Evolutionary conservation across 2,888 invertebrate genomes (phyloP), one percentile per base, ranked within the genome.

Genomic region (Blastobasis lacticolella): DNA sequence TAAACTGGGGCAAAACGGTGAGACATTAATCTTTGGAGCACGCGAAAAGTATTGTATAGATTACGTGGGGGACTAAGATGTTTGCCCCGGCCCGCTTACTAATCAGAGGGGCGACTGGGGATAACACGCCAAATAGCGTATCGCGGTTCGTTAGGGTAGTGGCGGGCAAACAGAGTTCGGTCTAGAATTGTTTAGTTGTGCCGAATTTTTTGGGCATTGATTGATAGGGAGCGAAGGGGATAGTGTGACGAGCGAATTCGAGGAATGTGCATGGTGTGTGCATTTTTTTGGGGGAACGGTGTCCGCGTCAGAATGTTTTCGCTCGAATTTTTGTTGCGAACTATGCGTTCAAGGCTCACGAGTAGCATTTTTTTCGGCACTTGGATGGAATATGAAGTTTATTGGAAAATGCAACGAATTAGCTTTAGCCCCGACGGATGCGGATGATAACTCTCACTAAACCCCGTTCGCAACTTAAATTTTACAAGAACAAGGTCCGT

Each of bases 21-120:
- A 73, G 71, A 75, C 81, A 81, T 81, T 81, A 81, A 82, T 81
- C 81, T 81, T 77, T 69, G 67, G 71, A 67, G 71, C 70, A 71
- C 72, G 66, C 71, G 76, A 75, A 81, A 81, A 81, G 79, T 81
- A 82, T 78, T 75, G 71, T 73, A 72, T 71, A 72, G 73, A 79
- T 80, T 75, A 76, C 69, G 60, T 58, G 61, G 70, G 75, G 71
- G 73, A 72, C 71, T 75, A 67, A 71, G 75, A 73, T 68, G 73
- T 75, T 74, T 72, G 66, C 63, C 61, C 68, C 65, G 72, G 62
- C 64, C 59, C 59, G 66, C 62, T 65, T 58, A 68, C 71, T 75
- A 77, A 79, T 78, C 71, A 74, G 68, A 62, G 59, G 58, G 58
- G 58, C 57, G 53, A 56, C 42, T n/a, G 7, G 62, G 59, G 49